Conservation (phyloP, 2,888 invertebrate genomes). For the Nomada ferruginata region DNA sequence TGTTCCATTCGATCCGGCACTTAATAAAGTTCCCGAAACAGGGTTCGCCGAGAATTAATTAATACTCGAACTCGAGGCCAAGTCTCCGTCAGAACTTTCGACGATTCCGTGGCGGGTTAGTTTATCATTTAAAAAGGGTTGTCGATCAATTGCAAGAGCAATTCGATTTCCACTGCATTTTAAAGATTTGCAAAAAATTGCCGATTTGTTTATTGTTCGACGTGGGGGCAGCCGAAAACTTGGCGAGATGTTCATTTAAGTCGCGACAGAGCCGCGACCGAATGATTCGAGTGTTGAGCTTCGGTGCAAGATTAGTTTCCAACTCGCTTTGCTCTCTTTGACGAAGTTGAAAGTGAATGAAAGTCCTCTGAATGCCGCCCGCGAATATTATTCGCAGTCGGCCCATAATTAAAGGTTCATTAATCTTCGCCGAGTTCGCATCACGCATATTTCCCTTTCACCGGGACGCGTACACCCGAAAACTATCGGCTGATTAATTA, state of each 20-base stretch:
- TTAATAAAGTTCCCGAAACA: neutral
- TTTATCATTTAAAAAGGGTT: neutral
- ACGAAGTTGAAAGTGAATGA: neutral
- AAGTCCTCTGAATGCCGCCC: constrained; percentile 1
- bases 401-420: constrained; percentile 12
- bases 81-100: neutral
- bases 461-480: no score
- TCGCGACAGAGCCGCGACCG: constrained; percentile 1
- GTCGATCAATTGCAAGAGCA: no score
- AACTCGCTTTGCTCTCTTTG: neutral
- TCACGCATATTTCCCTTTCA: constrained; percentile 1
- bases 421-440: constrained; percentile 17
- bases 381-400: constrained; percentile 6
- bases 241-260: constrained; percentile 2
- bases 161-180: neutral
- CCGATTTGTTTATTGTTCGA: neutral
- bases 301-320: constrained; percentile 14
- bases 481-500: neutral
- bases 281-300: constrained; percentile 10
- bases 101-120: neutral
- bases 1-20: neutral
- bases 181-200: no score
- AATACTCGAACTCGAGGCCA: neutral
- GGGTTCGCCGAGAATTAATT: neutral
- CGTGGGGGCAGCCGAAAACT: neutral